Base-by-base conservation (phyloP, 2,888 invertebrate species). In the Hedychridium roseum region DNA sequence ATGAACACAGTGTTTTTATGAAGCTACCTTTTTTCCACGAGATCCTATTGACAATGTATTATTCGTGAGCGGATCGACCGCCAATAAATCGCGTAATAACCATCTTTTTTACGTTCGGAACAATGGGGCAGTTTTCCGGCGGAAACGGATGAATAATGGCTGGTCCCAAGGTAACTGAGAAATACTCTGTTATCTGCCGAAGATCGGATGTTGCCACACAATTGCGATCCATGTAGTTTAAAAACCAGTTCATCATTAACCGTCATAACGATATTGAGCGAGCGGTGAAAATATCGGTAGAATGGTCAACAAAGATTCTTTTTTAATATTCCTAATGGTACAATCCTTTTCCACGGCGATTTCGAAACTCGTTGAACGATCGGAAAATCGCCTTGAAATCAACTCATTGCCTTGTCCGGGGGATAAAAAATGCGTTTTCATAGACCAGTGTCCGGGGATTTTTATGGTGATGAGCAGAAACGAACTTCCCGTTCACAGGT, bases 401-500 rank as follows among this genome's bases (percentile, higher is more conserved):
- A 49, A 48, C 27, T 26, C 26, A 2, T 42, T 58, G 15, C 54
- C 60, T 7, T 73, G 73, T 47, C 60, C 65, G 2, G 43, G 60
- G 9, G 48, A 60, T 36, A 61, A 65, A 47, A 52, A 51, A 16
- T 73, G 73, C 35, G 37, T 57, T 1, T 52, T 58, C 7, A 27
- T 73, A 9, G 59, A 70, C 23, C 43, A 59, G 42, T 73, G 73
- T 43, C 60, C 66, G 4, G 58, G 59, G 31, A 47, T 73, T 23
- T 44, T 55, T 17, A 43, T 47, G 7, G 42, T 70, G 39, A 70
- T 73, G 67, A 55, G 51, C 26, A 63, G 53, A 37, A 64, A 64
- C 36, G 52, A 60, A 20, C 54, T 73, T 23, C 64, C 73, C 9
- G 56, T 70, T 47, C 70, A 70, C 44, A 71, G 73, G 73, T 73